A percentile compares a stretch with the other conserved stretches of the same genome.
Evolutionary conservation across 2,797 vertebrate species (phyloP).

Genomic region (Coregonus sp.): DNA sequence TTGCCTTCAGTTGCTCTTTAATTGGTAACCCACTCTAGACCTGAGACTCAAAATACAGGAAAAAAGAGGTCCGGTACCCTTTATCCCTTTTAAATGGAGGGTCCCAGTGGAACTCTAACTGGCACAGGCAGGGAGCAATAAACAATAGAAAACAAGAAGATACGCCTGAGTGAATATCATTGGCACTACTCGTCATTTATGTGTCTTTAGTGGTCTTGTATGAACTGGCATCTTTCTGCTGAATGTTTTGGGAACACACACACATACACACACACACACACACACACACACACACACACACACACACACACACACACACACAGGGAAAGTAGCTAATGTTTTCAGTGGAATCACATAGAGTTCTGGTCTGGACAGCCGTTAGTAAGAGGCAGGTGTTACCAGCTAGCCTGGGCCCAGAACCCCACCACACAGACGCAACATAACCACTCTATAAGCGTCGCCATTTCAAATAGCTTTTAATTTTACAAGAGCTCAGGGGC

Average conservation of each 20-base stretch:
- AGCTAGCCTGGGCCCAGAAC: conserved; percentile 30
- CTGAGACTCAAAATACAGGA: neutral
- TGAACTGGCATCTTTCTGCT: neutral
- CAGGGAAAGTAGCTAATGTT: conserved; percentile 43
- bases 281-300: conserved; percentile 22
- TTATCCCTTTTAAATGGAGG: neutral
- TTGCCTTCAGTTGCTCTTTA: neutral
- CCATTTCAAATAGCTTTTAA: conserved; percentile 57
- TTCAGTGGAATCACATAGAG: conserved; percentile 40
- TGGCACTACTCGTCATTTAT: neutral
- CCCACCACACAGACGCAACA: conserved; percentile 27
- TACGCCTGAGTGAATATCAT: neutral
- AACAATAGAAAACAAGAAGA: neutral
- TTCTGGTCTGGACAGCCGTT: conserved; percentile 26
- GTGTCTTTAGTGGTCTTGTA: neutral
- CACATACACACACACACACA: neutral
- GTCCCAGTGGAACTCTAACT: neutral
- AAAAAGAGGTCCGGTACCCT: neutral
- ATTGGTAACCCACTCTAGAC: conserved; percentile 3
- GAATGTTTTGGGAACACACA: neutral
- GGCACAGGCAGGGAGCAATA: neutral
- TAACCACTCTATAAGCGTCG: conserved; percentile 41
- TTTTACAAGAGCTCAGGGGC: conserved; percentile 60
- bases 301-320: conserved; percentile 29
- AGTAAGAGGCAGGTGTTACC: conserved; percentile 55